Evolutionary conservation across 2,888 invertebrate species (phyloP).

Genomic region (Chesias legatella): DNA sequence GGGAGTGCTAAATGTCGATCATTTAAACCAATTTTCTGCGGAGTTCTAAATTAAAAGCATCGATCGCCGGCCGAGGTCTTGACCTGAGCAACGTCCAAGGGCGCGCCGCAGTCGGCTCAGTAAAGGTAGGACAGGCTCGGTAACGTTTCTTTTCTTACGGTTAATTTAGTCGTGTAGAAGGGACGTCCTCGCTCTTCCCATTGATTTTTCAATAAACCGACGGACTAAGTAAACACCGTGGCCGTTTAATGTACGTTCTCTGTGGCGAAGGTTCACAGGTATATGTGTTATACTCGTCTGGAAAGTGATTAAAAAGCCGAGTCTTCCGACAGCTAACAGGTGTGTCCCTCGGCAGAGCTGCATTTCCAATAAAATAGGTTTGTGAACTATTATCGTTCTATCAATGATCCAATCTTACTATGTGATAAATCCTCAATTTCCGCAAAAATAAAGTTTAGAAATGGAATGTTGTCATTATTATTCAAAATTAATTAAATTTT

Average conservation of each 20-base stretch:
- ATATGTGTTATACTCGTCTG: not conserved
- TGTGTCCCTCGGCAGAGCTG: constrained; percentile 20
- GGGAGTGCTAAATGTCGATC: not conserved
- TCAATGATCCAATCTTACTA: no score
- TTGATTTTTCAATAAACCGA: constrained; percentile 63
- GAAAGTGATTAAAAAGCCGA: constrained; percentile 5
- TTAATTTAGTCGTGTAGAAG: constrained; percentile 20
- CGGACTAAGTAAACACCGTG: constrained; percentile 46
- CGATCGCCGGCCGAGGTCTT: constrained; percentile 35
- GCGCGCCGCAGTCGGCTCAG: constrained; percentile 19
- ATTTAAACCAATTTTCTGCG: constrained; percentile 9
- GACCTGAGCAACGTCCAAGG: constrained; percentile 47
- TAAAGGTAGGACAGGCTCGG: constrained; percentile 16
- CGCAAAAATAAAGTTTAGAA: no score
- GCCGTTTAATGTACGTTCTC: constrained; percentile 9
- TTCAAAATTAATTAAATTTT: no score
- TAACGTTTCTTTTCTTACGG: constrained; percentile 13
- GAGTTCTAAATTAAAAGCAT: constrained; percentile 37
- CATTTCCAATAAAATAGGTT: no score
- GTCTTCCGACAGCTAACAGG: constrained; percentile 18
- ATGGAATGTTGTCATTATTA: no score
- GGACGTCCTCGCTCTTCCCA: constrained; percentile 32
- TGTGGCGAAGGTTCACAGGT: constrained; percentile 10
- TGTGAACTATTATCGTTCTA: no score
- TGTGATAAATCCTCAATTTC: no score